These are phyloP conservation scores for Gymnarchus niloticus DNA, from an alignment of 2,113 vertebrate species.

Conservation along the genomic window DNA sequence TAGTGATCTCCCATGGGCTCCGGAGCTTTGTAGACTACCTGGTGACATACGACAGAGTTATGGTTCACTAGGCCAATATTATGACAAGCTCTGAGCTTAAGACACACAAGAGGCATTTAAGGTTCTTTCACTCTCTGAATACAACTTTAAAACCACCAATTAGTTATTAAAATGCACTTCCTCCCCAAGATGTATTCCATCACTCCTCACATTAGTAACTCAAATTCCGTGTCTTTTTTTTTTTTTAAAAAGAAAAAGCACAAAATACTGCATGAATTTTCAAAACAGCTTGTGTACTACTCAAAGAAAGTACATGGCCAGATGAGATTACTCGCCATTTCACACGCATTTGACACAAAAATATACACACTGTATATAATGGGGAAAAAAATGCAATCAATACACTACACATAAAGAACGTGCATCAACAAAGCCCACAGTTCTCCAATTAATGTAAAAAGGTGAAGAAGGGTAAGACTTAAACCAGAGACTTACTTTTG, in stretches of 20 bases:
- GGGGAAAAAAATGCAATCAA: neutral
- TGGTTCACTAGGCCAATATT: neutral
- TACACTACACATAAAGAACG: too few species aligned
- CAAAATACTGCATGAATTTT: neutral
- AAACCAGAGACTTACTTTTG: slow-evolving; percentile 68
- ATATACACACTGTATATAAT: neutral
- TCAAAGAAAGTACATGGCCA: neutral
- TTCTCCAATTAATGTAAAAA: neutral
- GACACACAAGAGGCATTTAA: neutral
- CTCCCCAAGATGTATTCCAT: neutral
- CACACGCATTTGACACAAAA: neutral
- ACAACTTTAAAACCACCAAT: neutral
- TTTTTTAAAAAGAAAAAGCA: neutral
- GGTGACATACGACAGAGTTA: neutral
- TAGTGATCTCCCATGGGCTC: slow-evolving; percentile 88
- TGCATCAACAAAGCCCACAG: neutral
- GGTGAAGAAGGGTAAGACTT: neutral
- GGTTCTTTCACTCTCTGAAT: neutral
- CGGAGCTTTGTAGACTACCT: slow-evolving; percentile 91
- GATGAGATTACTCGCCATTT: neutral
- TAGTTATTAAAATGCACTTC: neutral
- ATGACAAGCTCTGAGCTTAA: neutral
- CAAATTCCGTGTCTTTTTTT: neutral
- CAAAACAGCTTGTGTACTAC: neutral
- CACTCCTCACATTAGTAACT: neutral